Evolutionary conservation across 2,797 vertebrate species (phyloP).

Genomic region (Typhlichthys eigenmanni): DNA sequence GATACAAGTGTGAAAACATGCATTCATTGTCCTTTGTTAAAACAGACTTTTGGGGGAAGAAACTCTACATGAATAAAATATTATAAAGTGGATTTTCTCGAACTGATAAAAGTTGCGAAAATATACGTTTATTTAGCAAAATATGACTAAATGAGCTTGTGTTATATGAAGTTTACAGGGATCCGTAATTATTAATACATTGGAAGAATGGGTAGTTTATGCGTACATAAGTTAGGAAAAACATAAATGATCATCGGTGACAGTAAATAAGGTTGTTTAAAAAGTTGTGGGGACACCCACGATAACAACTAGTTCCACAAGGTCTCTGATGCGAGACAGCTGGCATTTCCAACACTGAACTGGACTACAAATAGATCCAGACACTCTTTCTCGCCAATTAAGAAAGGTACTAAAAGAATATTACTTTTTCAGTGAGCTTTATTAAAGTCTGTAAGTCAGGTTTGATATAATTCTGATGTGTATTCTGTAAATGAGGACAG

Average conservation of each 20-base stretch:
- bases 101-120: no score
- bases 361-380: constrained; percentile 81
- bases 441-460: constrained; percentile 62
- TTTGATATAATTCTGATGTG: constrained; percentile 57
- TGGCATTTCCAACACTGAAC: constrained; percentile 82
- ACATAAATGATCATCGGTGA: constrained; percentile 21
- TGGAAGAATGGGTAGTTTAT: no score
- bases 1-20: constrained; percentile 35
- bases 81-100: no score
- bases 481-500: constrained; percentile 65
- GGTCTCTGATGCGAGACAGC: constrained; percentile 75
- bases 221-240: not conserved
- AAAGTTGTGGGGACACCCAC: constrained; percentile 56
- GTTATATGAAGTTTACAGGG: no score
- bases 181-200: no score
- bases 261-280: constrained; percentile 53
- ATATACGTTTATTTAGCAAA: no score
- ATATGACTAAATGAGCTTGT: no score
- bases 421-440: constrained; percentile 61
- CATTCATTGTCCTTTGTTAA: constrained; percentile 22
- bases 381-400: constrained; percentile 78
- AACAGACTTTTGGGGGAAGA: not conserved
- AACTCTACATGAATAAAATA: not conserved
- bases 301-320: constrained; percentile 66
- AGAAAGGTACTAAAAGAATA: constrained; percentile 64